Evolutionary conservation across 2,888 invertebrate genomes (phyloP).

Genomic region (Chaetogeoica ovagalla): DNA sequence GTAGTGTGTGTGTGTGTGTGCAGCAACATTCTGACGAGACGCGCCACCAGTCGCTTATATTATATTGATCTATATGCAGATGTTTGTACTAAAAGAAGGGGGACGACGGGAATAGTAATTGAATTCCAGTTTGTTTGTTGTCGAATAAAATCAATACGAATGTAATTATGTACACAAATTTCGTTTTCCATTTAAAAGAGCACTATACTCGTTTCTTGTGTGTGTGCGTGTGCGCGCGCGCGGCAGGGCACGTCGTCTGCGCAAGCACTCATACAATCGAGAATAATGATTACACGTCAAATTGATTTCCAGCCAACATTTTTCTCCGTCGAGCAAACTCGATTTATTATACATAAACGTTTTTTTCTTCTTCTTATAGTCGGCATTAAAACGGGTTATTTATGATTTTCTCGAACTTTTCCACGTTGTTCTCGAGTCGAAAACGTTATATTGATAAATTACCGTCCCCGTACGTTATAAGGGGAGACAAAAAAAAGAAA

Average conservation of each 20-base stretch:
- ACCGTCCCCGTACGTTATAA: no score
- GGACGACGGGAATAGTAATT: conserved; percentile 17
- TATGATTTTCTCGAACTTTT: no score
- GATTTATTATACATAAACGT: neutral
- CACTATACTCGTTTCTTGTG: neutral
- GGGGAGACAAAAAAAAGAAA: no score
- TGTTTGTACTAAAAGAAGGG: conserved; percentile 33
- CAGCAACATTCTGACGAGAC: no score
- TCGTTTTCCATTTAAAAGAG: conserved; percentile 36
- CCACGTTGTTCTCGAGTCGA: no score
- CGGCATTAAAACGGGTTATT: no score
- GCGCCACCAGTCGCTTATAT: no score
- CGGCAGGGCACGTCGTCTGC: neutral
- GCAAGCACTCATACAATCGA: neutral
- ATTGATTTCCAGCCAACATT: neutral
- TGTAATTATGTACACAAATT: conserved; percentile 47
- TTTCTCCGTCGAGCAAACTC: neutral
- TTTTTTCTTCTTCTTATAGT: no score
- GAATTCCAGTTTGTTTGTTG: conserved; percentile 45
- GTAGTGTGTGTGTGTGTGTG: no score
- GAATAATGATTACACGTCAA: conserved; percentile 13
- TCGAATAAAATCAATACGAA: conserved; percentile 48
- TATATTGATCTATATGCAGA: conserved; percentile 39
- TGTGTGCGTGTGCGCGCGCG: neutral
- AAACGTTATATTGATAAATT: no score